Conservation (phyloP, 2,113 vertebrate genomes). For the Onychostoma macrolepis region DNA sequence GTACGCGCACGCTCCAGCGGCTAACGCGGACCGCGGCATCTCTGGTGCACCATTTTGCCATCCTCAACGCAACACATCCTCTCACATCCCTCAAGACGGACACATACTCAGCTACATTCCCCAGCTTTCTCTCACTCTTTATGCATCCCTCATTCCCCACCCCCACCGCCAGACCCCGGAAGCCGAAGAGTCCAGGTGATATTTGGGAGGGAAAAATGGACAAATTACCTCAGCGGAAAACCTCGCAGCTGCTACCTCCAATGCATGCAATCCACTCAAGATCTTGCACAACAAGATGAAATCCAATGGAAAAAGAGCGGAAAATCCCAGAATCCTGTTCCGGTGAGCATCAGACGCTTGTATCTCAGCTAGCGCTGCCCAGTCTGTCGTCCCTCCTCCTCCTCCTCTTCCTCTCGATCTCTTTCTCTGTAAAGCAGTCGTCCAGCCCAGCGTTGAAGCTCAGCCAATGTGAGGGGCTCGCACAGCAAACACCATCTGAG, state of each 20-base stretch:
- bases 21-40: constrained; percentile 48
- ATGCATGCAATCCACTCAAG: constrained; percentile 52
- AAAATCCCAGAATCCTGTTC: constrained; percentile 46
- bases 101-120: constrained; percentile 60
- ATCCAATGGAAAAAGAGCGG: background rate
- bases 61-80: constrained; percentile 28
- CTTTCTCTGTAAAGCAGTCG: constrained; percentile 76
- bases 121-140: constrained; percentile 55
- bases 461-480: constrained; percentile 82
- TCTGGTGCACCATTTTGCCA: constrained; percentile 30
- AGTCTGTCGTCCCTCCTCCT: constrained; percentile 73
- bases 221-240: constrained; percentile 59
- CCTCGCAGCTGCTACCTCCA: constrained; percentile 60
- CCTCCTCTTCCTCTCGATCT: constrained; percentile 55
- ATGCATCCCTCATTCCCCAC: constrained; percentile 59
- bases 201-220: constrained; percentile 45
- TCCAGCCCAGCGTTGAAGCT: constrained; percentile 77
- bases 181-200: constrained; percentile 45
- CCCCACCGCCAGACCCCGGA: constrained; percentile 67
- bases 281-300: background rate
- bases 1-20: constrained; percentile 50
- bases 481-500: constrained; percentile 65
- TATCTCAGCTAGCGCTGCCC: constrained; percentile 73
- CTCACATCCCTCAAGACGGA: background rate
- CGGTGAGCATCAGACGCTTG: constrained; percentile 66